These are phyloP conservation scores for Paguma larvata DNA, from an alignment of 2,797 vertebrate species.

Conservation along the genomic window DNA sequence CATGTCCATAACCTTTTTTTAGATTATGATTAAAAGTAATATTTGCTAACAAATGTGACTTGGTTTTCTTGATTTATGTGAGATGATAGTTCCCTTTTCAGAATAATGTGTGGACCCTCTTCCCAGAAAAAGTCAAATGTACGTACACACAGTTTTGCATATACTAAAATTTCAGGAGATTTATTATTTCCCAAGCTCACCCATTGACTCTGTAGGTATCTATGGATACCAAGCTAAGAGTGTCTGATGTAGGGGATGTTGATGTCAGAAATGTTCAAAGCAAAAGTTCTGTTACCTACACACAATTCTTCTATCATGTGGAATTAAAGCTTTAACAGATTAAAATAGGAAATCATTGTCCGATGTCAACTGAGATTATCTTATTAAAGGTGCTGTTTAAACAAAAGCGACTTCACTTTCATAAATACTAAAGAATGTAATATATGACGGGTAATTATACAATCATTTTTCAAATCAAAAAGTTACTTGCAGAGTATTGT, in stretches of 20 bases:
- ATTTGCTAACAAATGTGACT: slow-evolving; percentile 68
- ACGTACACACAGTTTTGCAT: not conserved
- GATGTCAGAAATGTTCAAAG: slow-evolving; percentile 63
- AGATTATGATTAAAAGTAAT: slow-evolving; percentile 69
- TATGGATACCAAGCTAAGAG: not conserved
- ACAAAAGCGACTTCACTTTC: slow-evolving; percentile 41
- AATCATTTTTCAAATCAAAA: slow-evolving; percentile 37
- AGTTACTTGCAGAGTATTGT: not conserved
- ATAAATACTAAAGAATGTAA: slow-evolving; percentile 3
- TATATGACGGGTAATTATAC: slow-evolving; percentile 32
- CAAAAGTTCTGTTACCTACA: slow-evolving; percentile 53
- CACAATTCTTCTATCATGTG: slow-evolving; percentile 57
- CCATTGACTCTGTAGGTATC: not conserved
- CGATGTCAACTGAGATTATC: not conserved
- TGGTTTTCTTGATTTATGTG: slow-evolving; percentile 63
- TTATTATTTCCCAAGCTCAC: slow-evolving; percentile 22
- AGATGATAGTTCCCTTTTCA: slow-evolving; percentile 58
- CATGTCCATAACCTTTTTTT: slow-evolving; percentile 28
- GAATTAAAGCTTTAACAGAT: slow-evolving; percentile 59
- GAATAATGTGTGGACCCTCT: not conserved
- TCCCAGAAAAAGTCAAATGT: slow-evolving; percentile 32
- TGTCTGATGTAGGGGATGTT: slow-evolving; percentile 27
- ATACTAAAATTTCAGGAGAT: slow-evolving; percentile 39
- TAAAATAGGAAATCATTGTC: slow-evolving; percentile 39
- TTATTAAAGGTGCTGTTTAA: slow-evolving; percentile 46